Conservation (phyloP, 53 echinoderm and acorn worm genomes). For the Stichopus horrens region DNA sequence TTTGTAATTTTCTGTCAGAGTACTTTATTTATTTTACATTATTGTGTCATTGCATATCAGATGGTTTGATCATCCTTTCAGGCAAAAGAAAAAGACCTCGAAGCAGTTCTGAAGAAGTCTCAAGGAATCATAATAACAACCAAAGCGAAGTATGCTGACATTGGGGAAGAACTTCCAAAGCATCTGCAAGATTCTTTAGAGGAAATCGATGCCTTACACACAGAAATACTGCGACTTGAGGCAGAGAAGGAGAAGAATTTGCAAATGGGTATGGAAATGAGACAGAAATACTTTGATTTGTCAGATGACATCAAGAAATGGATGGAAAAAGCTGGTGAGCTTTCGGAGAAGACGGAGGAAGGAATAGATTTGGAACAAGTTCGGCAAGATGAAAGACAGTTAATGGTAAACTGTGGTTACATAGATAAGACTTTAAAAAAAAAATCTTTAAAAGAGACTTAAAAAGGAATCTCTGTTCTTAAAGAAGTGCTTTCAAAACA, state of each 20-base stretch:
- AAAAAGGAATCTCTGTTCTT: no score
- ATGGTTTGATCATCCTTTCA: conserved; percentile 21
- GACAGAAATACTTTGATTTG: conserved; percentile 65
- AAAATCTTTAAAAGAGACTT: no score
- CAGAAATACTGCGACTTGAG: conserved; percentile 66
- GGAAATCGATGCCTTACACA: conserved; percentile 70
- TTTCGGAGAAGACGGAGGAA: conserved; percentile 52
- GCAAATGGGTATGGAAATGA: conserved; percentile 62
- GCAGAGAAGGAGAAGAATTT: conserved; percentile 61
- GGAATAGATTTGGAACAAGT: conserved; percentile 76
- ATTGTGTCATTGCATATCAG: background rate
- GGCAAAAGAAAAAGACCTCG: conserved; percentile 65
- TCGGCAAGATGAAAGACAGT: background rate
- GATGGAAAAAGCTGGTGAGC: conserved; percentile 71
- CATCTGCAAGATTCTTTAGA: conserved; percentile 69
- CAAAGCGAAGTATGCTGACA: conserved; percentile 80
- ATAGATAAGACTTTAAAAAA: no score
- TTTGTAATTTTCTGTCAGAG: no score
- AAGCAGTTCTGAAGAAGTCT: conserved; percentile 73
- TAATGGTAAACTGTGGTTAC: background rate
- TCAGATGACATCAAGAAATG: conserved; percentile 65
- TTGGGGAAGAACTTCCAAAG: conserved; percentile 77
- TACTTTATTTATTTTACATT: background rate
- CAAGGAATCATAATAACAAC: conserved; percentile 78
- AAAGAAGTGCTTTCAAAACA: no score